A percentile compares a stretch with the other conserved stretches of the same genome.
Conservation (phyloP, 2,888 invertebrate genomes). For the Eupithecia insigniata region DNA sequence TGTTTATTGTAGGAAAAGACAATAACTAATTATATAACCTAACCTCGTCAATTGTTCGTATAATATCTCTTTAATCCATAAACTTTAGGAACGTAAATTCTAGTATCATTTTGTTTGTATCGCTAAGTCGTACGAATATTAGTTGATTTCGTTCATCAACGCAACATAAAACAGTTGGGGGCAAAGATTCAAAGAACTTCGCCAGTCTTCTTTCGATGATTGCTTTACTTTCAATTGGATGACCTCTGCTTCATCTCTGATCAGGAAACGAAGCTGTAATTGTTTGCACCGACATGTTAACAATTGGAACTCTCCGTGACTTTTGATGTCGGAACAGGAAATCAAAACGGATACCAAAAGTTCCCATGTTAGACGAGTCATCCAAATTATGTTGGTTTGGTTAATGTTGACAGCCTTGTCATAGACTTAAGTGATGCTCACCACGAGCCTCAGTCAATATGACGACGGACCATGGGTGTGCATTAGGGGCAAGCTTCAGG, state of each 20-base stretch:
- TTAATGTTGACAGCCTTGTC: not conserved
- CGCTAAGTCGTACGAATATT: too few relatives aligned
- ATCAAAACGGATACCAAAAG: not conserved
- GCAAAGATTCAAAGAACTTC: too few relatives aligned
- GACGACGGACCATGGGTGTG: not conserved
- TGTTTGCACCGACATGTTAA: not conserved
- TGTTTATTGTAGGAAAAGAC: too few relatives aligned
- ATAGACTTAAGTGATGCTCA: not conserved
- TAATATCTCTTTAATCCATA: too few relatives aligned
- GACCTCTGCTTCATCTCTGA: not conserved
- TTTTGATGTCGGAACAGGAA: constrained; percentile 8
- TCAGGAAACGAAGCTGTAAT: not conserved
- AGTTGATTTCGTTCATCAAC: too few relatives aligned
- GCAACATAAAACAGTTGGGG: too few relatives aligned
- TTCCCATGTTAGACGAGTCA: not conserved
- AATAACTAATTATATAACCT: too few relatives aligned
- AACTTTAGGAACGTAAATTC: too few relatives aligned
- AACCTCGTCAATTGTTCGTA: too few relatives aligned
- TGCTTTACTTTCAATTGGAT: not conserved
- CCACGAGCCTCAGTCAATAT: not conserved
- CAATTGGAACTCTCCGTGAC: not conserved
- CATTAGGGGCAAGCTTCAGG: not conserved
- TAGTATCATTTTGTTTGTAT: too few relatives aligned
- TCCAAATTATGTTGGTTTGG: not conserved
- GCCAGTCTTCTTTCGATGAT: too few relatives aligned